Base-by-base conservation (phyloP, 1,140 invertebrate species). In the Atta texana region DNA sequence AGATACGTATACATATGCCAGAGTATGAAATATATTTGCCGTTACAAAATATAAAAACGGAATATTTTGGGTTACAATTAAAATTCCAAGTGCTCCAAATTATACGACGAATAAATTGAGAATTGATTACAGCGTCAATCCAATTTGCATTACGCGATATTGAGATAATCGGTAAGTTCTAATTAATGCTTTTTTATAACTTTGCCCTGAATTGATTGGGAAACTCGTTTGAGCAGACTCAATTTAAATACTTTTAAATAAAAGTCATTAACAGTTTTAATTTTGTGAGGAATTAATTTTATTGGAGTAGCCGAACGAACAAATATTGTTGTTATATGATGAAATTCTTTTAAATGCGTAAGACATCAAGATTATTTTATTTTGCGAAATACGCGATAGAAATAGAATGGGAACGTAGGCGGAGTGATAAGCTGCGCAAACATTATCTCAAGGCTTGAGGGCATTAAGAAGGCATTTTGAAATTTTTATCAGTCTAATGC, bases 401-500 rank as follows among this genome's bases (percentile, higher is more conserved):
- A 31, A 6, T 44, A 59, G n/a, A 44, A 28, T 61, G 69, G 53
- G 24, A 63, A 84, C 18, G 39, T 28, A 39, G 24, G 31, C n/a
- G 55, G 21, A 39, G 28, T 71, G 69, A 84, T 84, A 84, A 84
- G 80, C 69, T 18, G 24, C 44, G 24, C 39, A 61, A 84, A 51
- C 63, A 55, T 84, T 71, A 81, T 74, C 44, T 75, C 57, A 75
- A 84, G 80, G 28, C 16, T 75, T 34, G 24, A 84, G 39, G 39
- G 49, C 34, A 24, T 75, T 51, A 51, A 74, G 18, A 51, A 12
- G 18, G 16, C 39, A 44, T 63, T 75, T 61, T 51, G 44, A 51
- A 84, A 84, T 84, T 59, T 75, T 84, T 84, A 84, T 84, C 80
- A 2, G 55, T 49, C 51, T 74, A 34, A 63, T n/a, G 39, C 34